These are phyloP conservation scores for Lamprotornis superbus DNA, from an alignment of 2,113 vertebrate species.

Conservation along the genomic window DNA sequence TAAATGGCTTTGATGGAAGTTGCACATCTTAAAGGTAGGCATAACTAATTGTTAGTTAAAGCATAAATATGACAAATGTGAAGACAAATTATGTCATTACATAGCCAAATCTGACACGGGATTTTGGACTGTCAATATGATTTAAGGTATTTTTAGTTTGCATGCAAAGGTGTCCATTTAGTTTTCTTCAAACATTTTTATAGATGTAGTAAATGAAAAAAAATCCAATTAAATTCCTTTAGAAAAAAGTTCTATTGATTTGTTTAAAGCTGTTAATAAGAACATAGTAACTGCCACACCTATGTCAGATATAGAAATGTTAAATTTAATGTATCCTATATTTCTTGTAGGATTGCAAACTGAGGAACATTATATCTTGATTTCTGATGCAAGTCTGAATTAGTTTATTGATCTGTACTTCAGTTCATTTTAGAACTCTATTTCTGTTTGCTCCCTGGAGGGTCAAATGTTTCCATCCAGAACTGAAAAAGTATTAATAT, in stretches of 20 bases:
- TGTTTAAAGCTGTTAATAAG: background rate
- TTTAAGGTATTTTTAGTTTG: background rate
- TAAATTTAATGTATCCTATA: background rate
- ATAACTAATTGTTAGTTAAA: background rate
- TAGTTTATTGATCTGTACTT: slow-evolving; percentile 34
- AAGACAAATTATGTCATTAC: background rate
- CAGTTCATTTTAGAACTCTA: background rate
- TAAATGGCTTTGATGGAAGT: background rate
- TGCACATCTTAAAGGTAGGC: background rate
- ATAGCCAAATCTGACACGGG: background rate
- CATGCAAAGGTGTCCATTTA: background rate
- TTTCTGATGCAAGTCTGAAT: slow-evolving; percentile 17
- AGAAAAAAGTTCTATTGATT: background rate
- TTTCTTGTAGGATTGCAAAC: background rate
- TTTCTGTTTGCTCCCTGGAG: slow-evolving; percentile 13
- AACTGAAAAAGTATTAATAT: background rate
- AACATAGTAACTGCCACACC: background rate
- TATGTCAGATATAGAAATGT: background rate
- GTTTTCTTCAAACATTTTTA: background rate
- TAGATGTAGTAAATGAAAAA: background rate
- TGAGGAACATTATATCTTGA: background rate
- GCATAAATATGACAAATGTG: background rate
- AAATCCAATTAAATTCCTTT: background rate
- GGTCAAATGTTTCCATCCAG: background rate
- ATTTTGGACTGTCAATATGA: background rate